These are phyloP conservation scores for Ernsta delagoae DNA, from an alignment of 2,888 invertebrate species.

Conservation along the genomic window DNA sequence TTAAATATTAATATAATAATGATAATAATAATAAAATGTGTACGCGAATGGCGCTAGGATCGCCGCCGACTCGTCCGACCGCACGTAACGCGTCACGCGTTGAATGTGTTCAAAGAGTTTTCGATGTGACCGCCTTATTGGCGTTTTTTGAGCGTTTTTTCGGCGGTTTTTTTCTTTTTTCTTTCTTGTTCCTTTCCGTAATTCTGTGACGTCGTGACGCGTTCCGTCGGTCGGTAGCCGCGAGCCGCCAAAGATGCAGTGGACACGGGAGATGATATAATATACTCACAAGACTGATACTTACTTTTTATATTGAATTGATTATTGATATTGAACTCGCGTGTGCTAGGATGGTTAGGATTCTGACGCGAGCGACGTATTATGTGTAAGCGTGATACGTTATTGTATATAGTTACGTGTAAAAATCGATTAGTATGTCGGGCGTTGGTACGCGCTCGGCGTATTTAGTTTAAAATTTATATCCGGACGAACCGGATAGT, in stretches of 20 bases:
- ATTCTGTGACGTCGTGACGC: slow-evolving; percentile 34
- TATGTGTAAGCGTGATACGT: not conserved
- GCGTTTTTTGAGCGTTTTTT: slow-evolving; percentile 22
- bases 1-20: too few species aligned
- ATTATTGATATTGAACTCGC: slow-evolving; percentile 52
- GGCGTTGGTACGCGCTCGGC: not conserved
- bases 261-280: slow-evolving; percentile 54
- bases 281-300: slow-evolving; percentile 80
- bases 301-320: slow-evolving; percentile 69
- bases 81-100: not conserved
- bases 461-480: slow-evolving; percentile 51
- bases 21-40: too few species aligned
- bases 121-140: slow-evolving; percentile 32
- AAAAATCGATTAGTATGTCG: slow-evolving; percentile 43
- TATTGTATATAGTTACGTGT: slow-evolving; percentile 64
- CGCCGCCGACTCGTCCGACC: not conserved
- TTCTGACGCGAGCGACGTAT: not conserved
- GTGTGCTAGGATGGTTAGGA: too few species aligned
- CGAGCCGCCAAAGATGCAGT: slow-evolving; percentile 69
- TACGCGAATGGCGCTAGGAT: not conserved
- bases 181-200: not conserved
- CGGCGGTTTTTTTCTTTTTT: not conserved
- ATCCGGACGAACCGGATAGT: slow-evolving; percentile 34
- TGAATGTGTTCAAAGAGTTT: slow-evolving; percentile 29
- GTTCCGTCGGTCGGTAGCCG: slow-evolving; percentile 3